A percentile compares a stretch with the other conserved stretches of the same genome.
Conservation (phyloP, 2,113 vertebrate species). For the Pituophis catenifer region DNA sequence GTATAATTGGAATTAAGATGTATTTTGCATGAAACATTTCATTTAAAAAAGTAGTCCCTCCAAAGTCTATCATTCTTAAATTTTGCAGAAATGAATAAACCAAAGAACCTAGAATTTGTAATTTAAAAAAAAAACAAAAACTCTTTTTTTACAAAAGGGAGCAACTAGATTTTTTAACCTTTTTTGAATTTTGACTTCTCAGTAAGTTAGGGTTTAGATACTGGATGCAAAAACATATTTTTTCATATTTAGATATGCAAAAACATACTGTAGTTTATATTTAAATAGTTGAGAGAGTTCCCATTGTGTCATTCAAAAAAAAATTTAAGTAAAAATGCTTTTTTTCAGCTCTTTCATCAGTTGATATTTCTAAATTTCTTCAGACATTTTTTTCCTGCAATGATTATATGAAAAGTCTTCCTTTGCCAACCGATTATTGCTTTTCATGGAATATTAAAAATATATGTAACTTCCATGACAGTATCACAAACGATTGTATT, state of each 20-base stretch:
- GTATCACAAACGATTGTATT: background rate
- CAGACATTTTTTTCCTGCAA: constrained; percentile 12
- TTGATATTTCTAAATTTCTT: constrained; percentile 4
- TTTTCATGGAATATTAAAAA: background rate
- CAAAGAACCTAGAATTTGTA: background rate
- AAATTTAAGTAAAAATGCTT: constrained; percentile 8
- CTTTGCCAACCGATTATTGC: background rate
- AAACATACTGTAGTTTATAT: constrained; percentile 28
- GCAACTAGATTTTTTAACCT: background rate
- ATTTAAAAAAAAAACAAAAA: background rate
- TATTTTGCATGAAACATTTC: background rate
- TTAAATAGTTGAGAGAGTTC: constrained; percentile 30
- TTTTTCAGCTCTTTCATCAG: constrained; percentile 16
- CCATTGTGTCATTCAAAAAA: constrained; percentile 19
- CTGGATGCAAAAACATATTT: constrained; percentile 1
- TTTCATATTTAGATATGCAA: constrained; percentile 22
- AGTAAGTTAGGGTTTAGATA: constrained; percentile 13
- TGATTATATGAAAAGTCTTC: background rate
- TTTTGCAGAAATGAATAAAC: background rate
- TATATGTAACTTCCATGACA: background rate
- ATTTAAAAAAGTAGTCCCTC: background rate
- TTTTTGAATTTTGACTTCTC: constrained; percentile 5
- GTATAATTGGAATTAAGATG: background rate
- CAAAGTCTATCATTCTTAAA: background rate
- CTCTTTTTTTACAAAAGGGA: background rate